phyloP scores from a whole-genome alignment of 1,140 invertebrate genomes.

The Whitmania pigra region DNA sequence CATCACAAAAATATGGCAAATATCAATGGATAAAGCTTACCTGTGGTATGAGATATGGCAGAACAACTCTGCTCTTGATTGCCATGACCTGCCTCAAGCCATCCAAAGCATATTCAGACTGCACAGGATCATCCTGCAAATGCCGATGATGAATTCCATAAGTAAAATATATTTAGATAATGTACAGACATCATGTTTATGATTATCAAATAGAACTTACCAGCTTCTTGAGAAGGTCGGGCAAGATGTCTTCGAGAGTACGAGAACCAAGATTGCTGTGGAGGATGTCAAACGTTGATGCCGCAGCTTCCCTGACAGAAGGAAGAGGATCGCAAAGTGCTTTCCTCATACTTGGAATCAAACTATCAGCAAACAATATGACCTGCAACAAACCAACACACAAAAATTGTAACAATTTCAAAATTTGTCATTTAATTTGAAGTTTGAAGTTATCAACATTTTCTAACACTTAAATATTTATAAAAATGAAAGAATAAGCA shows the following conservation, averaged over 20 bases:
- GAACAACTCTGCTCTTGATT: conserved; percentile 81
- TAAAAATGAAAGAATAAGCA: conserved; percentile 15
- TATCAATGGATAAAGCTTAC: conserved; percentile 28
- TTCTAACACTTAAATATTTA: background rate
- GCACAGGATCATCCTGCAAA: conserved; percentile 55
- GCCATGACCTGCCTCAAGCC: conserved; percentile 90
- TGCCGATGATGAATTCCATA: conserved; percentile 15
- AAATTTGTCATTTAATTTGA: no score
- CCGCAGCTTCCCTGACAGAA: conserved; percentile 82
- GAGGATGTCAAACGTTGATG: conserved; percentile 87
- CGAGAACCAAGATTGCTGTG: conserved; percentile 83
- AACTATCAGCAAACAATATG: conserved; percentile 60
- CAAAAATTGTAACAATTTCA: no score
- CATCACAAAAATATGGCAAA: background rate
- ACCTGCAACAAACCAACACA: conserved; percentile 32
- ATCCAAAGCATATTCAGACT: conserved; percentile 65
- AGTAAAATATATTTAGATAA: background rate
- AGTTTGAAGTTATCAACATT: background rate
- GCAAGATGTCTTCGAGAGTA: conserved; percentile 93
- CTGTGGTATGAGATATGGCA: conserved; percentile 85
- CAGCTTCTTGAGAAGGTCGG: conserved; percentile 70
- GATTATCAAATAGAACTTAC: conserved; percentile 32
- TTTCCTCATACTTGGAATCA: conserved; percentile 90
- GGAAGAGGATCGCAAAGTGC: conserved; percentile 82
- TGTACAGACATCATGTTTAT: conserved; percentile 8